Base-by-base conservation (phyloP, 2,888 invertebrate species). In the Choreutis nemorana region DNA sequence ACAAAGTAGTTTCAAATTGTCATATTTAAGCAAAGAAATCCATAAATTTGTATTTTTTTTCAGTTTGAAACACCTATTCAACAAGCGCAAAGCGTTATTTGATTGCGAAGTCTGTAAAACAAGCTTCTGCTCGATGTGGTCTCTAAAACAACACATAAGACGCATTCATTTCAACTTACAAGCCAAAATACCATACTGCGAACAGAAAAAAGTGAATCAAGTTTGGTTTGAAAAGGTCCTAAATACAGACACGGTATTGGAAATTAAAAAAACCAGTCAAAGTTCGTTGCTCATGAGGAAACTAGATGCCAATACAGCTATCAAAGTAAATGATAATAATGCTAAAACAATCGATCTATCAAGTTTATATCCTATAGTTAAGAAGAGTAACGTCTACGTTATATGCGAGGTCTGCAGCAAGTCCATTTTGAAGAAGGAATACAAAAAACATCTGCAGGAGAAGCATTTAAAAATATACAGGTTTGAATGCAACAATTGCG, bases 201-300 rank as follows among this genome's bases (percentile, higher is more conserved):
- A 55, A 1, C 18, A 37, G 1, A 60, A 59, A 32, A 40, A 53
- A 18, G 40, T 67, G 1, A 61, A 68, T 32, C 52, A 67, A 29
- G 52, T 59, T 0, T 71, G 71, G 67, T 55, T 54, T 1, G 71
- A 71, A 26, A 57, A 46, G 4, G 68, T 67, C 0, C 24, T 41
- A 0, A 63, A 70, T 26, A 41, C 58, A 0, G 37, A 58, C 2
- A 38, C 37, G 1, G 31, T 66, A 0, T 44, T 66, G 0, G 52
- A 68, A 40, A 63, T 71, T 0, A 58, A 40, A n/a, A 68, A 66
- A 29, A 44, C 48, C 0, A 47, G 49, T 0, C 34, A 36, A 0
- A 68, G 58, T 9, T 36, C 39, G 0, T 29, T 67, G 1, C 26
- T 64, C 0, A 47, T 71, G 41, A 42, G 48, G 4, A 52, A 46